phyloP scores from a whole-genome alignment of 30 jellyfish, hydroid and myxozoan species.

The Pseudorhiza aurosa region DNA sequence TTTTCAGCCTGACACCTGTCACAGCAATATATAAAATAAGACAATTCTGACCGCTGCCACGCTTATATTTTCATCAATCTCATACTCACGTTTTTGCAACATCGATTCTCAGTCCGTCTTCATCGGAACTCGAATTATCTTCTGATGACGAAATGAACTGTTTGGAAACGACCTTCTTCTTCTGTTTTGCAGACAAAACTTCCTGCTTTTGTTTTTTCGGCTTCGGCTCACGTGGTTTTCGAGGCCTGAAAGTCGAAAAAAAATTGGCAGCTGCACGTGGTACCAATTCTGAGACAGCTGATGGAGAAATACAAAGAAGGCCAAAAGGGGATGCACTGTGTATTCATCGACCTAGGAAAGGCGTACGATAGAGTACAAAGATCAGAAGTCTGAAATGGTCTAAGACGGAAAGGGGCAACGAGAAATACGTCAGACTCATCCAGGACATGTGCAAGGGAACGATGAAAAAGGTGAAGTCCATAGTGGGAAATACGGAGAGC shows the following conservation, averaged over 20 bases:
- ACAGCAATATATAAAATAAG: too few relatives aligned
- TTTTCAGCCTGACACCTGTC: too few relatives aligned
- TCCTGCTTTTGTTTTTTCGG: constrained; percentile 76
- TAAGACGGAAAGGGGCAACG: too few relatives aligned
- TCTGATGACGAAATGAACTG: constrained; percentile 91
- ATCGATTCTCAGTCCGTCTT: constrained; percentile 70
- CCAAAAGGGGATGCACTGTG: too few relatives aligned
- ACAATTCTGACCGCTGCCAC: too few relatives aligned
- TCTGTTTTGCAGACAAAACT: constrained; percentile 87
- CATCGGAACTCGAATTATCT: constrained; percentile 84
- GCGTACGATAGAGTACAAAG: too few relatives aligned
- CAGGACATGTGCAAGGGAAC: too few relatives aligned
- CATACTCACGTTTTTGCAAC: constrained; percentile 55
- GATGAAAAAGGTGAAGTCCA: too few relatives aligned
- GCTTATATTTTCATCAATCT: background rate
- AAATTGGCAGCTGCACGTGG: background rate
- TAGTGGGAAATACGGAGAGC: too few relatives aligned
- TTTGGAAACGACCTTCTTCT: constrained; percentile 87
- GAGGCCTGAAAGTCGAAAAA: constrained; percentile 20
- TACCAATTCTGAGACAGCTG: background rate
- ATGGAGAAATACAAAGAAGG: background rate
- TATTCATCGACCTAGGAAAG: too few relatives aligned
- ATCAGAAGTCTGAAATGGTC: too few relatives aligned
- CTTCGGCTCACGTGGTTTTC: constrained; percentile 79
- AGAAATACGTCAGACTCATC: too few relatives aligned